phyloP scores from a whole-genome alignment of 2,888 invertebrate genomes.

The Tuta absoluta region DNA sequence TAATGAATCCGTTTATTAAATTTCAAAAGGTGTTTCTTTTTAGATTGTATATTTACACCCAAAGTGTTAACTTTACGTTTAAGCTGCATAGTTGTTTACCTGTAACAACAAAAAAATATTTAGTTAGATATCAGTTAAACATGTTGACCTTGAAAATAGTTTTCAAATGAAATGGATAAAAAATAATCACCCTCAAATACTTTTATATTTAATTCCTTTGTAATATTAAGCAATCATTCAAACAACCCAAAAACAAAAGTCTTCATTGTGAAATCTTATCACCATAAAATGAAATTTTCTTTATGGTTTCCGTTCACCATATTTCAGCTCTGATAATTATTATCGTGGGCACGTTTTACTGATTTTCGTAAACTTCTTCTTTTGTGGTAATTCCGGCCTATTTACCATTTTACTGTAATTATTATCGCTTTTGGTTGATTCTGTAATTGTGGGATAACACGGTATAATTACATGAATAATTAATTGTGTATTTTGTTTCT shows the following conservation, averaged over 20 bases:
- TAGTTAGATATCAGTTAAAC: too few relatives aligned
- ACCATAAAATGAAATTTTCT: conserved; percentile 70
- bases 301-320: conserved; percentile 72
- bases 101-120: too few relatives aligned
- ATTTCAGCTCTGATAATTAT: conserved; percentile 67
- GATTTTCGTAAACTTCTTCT: conserved; percentile 56
- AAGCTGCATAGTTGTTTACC: too few relatives aligned
- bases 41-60: conserved; percentile 35
- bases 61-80: too few relatives aligned
- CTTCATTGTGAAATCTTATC: conserved; percentile 61
- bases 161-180: too few relatives aligned
- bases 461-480: background rate
- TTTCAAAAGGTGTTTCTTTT: too few relatives aligned
- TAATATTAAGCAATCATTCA: background rate
- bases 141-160: too few relatives aligned
- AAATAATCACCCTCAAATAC: background rate
- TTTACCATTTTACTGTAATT: conserved; percentile 16
- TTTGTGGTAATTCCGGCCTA: conserved; percentile 20
- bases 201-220: too few relatives aligned
- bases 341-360: conserved; percentile 59
- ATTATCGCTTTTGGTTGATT: conserved; percentile 9
- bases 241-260: conserved; percentile 39
- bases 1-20: too few relatives aligned
- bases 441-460: conserved; percentile 36
- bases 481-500: background rate